Base-by-base conservation (phyloP, 92 coral and sea anemone genomes). In the Micromussa lordhowensis region DNA sequence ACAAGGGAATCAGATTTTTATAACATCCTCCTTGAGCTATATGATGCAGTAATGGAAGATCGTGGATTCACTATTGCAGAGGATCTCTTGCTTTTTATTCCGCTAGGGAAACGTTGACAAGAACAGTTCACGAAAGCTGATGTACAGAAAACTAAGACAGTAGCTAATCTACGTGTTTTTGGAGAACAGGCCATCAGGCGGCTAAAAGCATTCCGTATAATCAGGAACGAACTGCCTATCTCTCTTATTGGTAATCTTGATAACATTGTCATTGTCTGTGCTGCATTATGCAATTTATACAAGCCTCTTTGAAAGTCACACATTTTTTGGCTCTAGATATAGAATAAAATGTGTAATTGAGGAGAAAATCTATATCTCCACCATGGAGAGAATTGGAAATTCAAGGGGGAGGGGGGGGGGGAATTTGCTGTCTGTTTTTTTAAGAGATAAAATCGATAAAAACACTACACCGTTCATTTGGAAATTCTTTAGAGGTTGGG, bases 191-290 rank as follows among this genome's bases (percentile, higher is more conserved):
- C n/a, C n/a, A n/a, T n/a, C n/a, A n/a, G n/a, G n/a, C n/a, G n/a
- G n/a, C n/a, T n/a, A n/a, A n/a, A n/a, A n/a, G n/a, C n/a, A n/a
- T n/a, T n/a, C n/a, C n/a, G n/a, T n/a, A n/a, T n/a, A n/a, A n/a
- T 93, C 57, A 90, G 83, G 88, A 82, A 93, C 63, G 95, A 93
- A 84, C 93, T n/a, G n/a, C n/a, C n/a, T n/a, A n/a, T n/a, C n/a
- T n/a, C n/a, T n/a, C n/a, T n/a, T 90, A 74, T 93, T 38, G 88
- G 82, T 36, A 86, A 87, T 74, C 54, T 93, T 44, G 94, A 93
- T 63, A 82, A 87, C 83, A 92, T 86, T 89, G 53, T 93, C 61
- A 57, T 79, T 86, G 89, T 90, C 44, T 93, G 95, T 87, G 95
- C 95, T 34, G 95, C 82, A n/a, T n/a, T n/a, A n/a, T n/a, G n/a